Evolutionary conservation across 2,113 vertebrate genomes (phyloP), one percentile per base, ranked within the genome.

Genomic region (Panthera leo): DNA sequence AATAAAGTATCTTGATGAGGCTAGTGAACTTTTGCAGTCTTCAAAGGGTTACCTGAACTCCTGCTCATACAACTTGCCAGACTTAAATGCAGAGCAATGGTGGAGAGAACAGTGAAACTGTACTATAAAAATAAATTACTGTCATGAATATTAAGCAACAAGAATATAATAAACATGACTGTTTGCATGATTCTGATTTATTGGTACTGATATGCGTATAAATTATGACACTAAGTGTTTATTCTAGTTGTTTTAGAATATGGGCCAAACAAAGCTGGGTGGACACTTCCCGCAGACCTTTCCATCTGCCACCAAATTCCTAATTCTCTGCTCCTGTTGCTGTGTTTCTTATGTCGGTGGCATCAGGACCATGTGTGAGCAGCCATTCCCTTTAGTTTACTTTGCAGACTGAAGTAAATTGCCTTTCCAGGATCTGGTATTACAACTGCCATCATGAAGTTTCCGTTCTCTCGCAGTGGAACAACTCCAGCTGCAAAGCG

Each of bases 151-250:
- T 99, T 99, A 99, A 99, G 98, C 98, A 98, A 99, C 98, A 98
- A 98, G 99, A 99, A 99, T 99, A 99, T 99, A 99, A 99, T 99
- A 99, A 99, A 99, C 98, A 98, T 98, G 98, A 99, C 99, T 99
- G 98, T 99, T 99, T 98, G 98, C 99, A 99, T 98, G 99, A 99
- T 99, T 99, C 99, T 99, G 99, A 99, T 99, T 99, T 99, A 99
- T 99, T 99, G 99, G 98, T 98, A 99, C 98, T 98, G 98, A 99
- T 99, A 99, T 98, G 98, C 97, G 82, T 98, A 98, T 99, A 99
- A 99, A 99, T 99, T 99, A 99, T 97, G 96, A 97, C 98, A 99
- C 98, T 99, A 98, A 99, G 97, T 98, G 97, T 98, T 99, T 89
- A 0, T 98, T 99, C 98, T 98, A 98, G 96, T 98, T 98, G 97